Conservation (phyloP, 2,113 vertebrate species). For the Silurus meridionalis region DNA sequence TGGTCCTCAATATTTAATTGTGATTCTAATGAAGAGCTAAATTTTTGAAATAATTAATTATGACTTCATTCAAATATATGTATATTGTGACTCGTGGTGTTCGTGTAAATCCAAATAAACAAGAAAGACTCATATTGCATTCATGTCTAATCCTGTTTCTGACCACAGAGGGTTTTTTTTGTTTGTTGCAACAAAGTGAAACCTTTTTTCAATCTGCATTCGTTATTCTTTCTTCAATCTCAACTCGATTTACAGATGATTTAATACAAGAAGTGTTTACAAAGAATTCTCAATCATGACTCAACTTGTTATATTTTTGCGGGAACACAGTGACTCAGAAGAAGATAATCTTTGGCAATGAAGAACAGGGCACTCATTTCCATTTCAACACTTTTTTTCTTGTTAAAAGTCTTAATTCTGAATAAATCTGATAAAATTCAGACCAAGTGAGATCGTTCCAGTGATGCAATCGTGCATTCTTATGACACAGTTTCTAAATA, state of each 20-base stretch:
- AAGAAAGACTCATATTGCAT: neutral
- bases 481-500: neutral
- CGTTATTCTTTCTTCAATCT: neutral
- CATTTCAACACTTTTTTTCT: neutral
- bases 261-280: neutral
- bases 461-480: neutral
- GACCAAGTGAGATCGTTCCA: neutral
- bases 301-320: slow-evolving; percentile 25
- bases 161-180: neutral
- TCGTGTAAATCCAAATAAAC: neutral
- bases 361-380: neutral
- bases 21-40: too few relatives aligned
- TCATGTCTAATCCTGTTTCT: neutral
- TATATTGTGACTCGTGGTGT: neutral
- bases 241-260: neutral
- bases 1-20: neutral
- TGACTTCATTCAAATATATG: too few relatives aligned
- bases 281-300: neutral
- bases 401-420: neutral
- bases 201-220: neutral
- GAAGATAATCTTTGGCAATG: neutral
- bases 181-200: neutral
- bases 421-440: neutral
- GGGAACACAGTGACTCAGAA: neutral
- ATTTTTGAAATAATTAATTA: too few relatives aligned